Evolutionary conservation across 1,140 invertebrate species (phyloP).

Genomic region (Danaus plexippus): DNA sequence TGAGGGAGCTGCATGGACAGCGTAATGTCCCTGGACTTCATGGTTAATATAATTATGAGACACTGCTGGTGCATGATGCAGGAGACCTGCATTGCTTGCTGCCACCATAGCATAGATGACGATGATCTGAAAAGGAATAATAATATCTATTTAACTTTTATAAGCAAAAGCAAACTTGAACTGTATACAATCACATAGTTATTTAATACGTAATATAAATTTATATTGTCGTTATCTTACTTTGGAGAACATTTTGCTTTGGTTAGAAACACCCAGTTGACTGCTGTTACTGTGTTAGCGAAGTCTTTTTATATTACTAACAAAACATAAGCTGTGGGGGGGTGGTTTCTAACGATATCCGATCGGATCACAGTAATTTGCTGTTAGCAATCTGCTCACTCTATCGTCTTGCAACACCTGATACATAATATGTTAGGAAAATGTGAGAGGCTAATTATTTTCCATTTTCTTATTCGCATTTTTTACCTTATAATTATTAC

Average conservation of each 20-base stretch:
- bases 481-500: no score
- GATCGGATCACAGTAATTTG: conserved; percentile 65
- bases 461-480: no score
- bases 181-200: no score
- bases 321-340: conserved; percentile 53
- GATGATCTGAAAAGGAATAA: conserved; percentile 36
- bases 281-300: conserved; percentile 54
- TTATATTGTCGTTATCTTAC: conserved; percentile 33
- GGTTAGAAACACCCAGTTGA: conserved; percentile 54
- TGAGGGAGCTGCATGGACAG: conserved; percentile 24
- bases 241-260: conserved; percentile 61
- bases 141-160: neutral
- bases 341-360: conserved; percentile 65
- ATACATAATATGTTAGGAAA: conserved; percentile 60
- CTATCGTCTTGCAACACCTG: conserved; percentile 54
- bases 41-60: conserved; percentile 59
- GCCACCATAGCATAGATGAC: conserved; percentile 47
- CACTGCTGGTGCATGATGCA: conserved; percentile 61
- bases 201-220: conserved; percentile 8
- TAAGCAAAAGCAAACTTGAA: no score
- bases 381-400: conserved; percentile 63
- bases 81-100: conserved; percentile 54
- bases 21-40: conserved; percentile 45
- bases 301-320: conserved; percentile 69
- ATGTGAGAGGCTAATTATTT: conserved; percentile 39